Evolutionary conservation across 2,888 invertebrate genomes (phyloP).

Genomic region (Pelosia muscerda): DNA sequence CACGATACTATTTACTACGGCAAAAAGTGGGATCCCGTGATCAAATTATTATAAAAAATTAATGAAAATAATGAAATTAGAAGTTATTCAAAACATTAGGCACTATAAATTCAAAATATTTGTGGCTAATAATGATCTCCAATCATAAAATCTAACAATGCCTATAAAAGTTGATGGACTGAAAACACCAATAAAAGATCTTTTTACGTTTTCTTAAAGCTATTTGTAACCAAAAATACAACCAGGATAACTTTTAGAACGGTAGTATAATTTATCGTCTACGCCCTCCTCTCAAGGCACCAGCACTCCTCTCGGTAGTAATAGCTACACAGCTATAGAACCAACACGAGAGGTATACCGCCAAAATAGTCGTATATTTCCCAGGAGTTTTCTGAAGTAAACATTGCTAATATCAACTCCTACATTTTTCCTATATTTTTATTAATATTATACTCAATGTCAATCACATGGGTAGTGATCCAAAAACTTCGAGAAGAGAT

Average conservation of each 20-base stretch:
- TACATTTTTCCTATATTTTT: neutral
- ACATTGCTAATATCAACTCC: neutral
- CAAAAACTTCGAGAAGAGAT: neutral
- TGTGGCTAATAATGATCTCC: neutral
- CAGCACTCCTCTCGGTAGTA: neutral
- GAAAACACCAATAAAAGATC: neutral
- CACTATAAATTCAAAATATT: neutral
- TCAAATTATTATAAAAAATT: too few relatives aligned
- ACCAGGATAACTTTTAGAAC: neutral
- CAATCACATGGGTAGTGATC: neutral
- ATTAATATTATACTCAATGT: neutral
- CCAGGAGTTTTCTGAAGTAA: conserved; percentile 5
- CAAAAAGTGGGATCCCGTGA: too few relatives aligned
- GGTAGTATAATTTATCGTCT: conserved; percentile 13
- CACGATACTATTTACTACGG: too few relatives aligned
- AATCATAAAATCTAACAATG: conserved; percentile 2
- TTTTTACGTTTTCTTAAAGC: neutral
- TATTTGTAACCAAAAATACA: conserved; percentile 5
- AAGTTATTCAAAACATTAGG: too few relatives aligned
- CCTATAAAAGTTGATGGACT: neutral
- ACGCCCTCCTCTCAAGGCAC: conserved; percentile 1
- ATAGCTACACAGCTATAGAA: conserved; percentile 1
- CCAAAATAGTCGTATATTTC: conserved; percentile 11
- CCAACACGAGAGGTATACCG: neutral
- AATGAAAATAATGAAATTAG: too few relatives aligned